Base-by-base conservation (phyloP, 2,888 invertebrate species). In the Phlogophora meticulosa region DNA sequence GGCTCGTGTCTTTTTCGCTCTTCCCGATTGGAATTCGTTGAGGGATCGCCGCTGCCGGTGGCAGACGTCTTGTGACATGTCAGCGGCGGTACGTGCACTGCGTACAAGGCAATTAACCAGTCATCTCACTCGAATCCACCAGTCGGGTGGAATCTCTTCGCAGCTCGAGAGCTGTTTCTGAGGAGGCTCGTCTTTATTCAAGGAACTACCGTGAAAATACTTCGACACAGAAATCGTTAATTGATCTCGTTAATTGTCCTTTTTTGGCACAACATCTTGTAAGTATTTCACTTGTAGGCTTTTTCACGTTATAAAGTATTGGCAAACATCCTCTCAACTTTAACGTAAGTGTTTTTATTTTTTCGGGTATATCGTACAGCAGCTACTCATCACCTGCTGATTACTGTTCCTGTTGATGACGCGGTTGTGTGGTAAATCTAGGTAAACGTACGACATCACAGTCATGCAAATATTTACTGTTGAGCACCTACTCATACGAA, bases 1-100 rank as follows among this genome's bases (percentile, higher is more conserved):
- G 91, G 92, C 93, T 93, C 95, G 94, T 95, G 95, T 95, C 94
- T 93, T 95, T 95, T 95, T 94, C 94, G 93, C 94, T 94, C 94
- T 94, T 94, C 88, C 90, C 93, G 88, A 91, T 93, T 82, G 95
- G 95, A 95, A 95, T 95, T 95, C 93, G 94, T 93, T 91, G 93
- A 92, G 92, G 91, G 92, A 93, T 92, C 92, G 93, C 94, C 95
- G 93, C 93, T 89, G 94, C 94, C 92, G 95, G 95, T 95, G 95
- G 95, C 94, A 93, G 93, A 94, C 93, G 93, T 92, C 94, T 92
- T 94, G 94, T 94, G 94, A 94, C 93, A 93, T 94, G 94, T 94
- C 94, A 91, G 83, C 83, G 88, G 80, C 86, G 68, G 88, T 94
- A 95, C 94, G 95, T 94, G 95, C 91, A 86, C 88, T 90, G 94